Evolutionary conservation across 2,113 vertebrate genomes (phyloP).

Genomic region (Tachycineta bicolor): DNA sequence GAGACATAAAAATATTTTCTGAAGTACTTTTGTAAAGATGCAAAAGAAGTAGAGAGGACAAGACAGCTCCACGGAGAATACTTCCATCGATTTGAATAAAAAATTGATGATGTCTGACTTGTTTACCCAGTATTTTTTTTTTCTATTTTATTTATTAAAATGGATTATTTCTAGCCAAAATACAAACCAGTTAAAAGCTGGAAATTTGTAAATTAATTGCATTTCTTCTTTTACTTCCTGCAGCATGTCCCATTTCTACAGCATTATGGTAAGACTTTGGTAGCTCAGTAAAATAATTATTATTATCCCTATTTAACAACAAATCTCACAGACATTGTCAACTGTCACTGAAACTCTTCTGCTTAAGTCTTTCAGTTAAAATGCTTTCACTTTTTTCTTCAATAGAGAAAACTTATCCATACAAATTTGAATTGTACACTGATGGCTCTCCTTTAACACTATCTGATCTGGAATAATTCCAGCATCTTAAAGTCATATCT

Average conservation of each 20-base stretch:
- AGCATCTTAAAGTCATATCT: background rate
- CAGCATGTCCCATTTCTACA: background rate
- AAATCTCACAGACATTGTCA: background rate
- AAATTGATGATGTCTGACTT: background rate
- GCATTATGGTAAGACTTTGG: background rate
- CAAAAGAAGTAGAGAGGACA: background rate
- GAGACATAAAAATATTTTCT: background rate
- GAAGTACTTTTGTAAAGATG: background rate
- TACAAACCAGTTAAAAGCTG: background rate
- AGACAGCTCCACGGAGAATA: background rate
- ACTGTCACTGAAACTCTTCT: background rate
- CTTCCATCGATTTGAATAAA: background rate
- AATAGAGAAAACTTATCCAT: background rate
- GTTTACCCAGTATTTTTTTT: background rate
- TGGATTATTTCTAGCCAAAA: background rate
- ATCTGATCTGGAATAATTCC: background rate
- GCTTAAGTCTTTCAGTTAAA: background rate
- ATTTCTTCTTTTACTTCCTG: background rate
- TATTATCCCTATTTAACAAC: background rate
- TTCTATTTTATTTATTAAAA: background rate
- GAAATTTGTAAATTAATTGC: background rate
- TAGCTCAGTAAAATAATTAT: background rate
- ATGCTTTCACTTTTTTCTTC: background rate
- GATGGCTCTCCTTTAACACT: background rate
- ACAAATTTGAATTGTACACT: background rate